Base-by-base conservation (phyloP, 2,113 vertebrate genomes). In the Chroicocephalus ridibundus region DNA sequence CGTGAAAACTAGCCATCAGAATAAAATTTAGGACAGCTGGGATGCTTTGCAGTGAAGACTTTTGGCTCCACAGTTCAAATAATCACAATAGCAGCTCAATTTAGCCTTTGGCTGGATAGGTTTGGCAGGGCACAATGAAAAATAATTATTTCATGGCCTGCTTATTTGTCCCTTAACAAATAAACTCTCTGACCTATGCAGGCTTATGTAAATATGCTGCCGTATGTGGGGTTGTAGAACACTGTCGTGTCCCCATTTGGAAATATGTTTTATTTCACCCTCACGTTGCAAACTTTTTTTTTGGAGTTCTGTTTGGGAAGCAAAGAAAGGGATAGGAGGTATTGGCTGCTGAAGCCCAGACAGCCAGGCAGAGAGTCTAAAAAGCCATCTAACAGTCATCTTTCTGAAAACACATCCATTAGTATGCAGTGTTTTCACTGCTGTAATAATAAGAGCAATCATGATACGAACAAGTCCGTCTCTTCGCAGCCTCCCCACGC, bases 71-170 rank as follows among this genome's bases (percentile, higher is more conserved):
- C 96, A 97, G 98, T 98, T 97, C 97, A 98, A 97, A 98, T 98
- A 97, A 98, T 98, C 98, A 98, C 98, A 98, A 98, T 97, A 98
- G 98, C 97, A 96, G 97, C 98, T 98, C 98, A 97, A 98, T 98
- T 98, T 98, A 98, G 98, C 98, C 98, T 98, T 98, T 98, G 98
- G 98, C 98, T 98, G 97, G 96, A 91, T 97, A 97, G 96, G 97
- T 98, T 98, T 98, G 98, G 98, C 98, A 98, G 97, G 97, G 97
- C 97, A 98, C 98, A 98, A 98, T 98, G 98, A 98, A 98, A 98
- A 98, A 98, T 98, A 98, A 98, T 98, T 98, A 98, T 98, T 98
- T 98, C 98, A 98, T 98, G 98, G 98, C 98, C 98, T 98, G 98
- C 98, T 98, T 98, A 98, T 98, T 98, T 98, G 95, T 98, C 97